Evolutionary conservation across 2,797 vertebrate genomes (phyloP).

Genomic region (Iguana delicatissima): DNA sequence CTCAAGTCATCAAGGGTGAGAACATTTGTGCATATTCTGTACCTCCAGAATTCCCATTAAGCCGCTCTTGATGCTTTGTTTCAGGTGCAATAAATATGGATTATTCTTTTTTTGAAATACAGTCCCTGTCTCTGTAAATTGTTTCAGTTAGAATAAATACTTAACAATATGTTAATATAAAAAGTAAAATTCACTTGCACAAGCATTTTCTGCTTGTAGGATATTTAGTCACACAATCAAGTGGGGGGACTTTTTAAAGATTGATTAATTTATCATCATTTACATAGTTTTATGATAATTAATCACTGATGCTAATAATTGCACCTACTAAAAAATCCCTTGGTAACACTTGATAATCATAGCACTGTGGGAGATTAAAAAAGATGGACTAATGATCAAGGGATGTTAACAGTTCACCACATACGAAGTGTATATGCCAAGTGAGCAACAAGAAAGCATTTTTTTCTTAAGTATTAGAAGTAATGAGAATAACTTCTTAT

Average conservation of each 20-base stretch:
- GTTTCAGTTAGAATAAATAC: not conserved
- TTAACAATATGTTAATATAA: not conserved
- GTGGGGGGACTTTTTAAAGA: constrained; percentile 10
- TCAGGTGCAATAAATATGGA: not conserved
- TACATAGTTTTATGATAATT: not conserved
- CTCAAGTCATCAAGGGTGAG: too few species aligned
- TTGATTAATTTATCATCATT: constrained; percentile 13
- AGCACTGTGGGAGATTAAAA: not conserved
- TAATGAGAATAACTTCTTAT: not conserved
- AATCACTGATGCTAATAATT: constrained; percentile 5
- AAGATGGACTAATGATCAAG: not conserved
- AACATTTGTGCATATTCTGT: too few species aligned
- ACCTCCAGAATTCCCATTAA: too few species aligned
- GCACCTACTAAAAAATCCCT: not conserved
- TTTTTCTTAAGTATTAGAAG: not conserved
- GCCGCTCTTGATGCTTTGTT: not conserved
- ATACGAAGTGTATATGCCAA: not conserved
- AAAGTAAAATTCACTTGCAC: not conserved
- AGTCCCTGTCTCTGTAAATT: not conserved
- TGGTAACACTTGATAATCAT: constrained; percentile 27
- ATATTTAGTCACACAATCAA: not conserved
- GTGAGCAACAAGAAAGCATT: constrained; percentile 6
- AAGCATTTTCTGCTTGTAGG: constrained; percentile 20
- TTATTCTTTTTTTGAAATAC: not conserved
- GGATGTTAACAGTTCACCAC: not conserved